phyloP scores from a whole-genome alignment of 2,888 invertebrate species.

The Apeira syringaria region DNA sequence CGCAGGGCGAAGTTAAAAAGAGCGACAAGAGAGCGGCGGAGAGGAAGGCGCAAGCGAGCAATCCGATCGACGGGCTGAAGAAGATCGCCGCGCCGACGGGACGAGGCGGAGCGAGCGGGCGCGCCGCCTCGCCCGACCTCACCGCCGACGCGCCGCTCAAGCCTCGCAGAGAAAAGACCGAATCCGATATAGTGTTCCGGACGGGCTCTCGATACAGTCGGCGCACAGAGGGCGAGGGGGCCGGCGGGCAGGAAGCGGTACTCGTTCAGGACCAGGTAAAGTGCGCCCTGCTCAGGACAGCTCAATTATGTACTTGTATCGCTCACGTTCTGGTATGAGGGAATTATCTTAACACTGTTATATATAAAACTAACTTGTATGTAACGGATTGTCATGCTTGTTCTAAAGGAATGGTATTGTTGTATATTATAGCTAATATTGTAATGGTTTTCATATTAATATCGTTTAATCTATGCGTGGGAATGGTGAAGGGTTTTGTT shows the following conservation, averaged over 20 bases:
- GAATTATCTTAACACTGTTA: constrained; percentile 66
- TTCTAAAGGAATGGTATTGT: constrained; percentile 42
- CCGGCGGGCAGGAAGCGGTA: constrained; percentile 82
- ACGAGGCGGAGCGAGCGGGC: constrained; percentile 62
- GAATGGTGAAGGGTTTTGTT: constrained; percentile 48
- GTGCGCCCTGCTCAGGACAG: constrained; percentile 74
- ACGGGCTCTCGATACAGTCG: constrained; percentile 78
- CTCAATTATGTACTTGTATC: constrained; percentile 66
- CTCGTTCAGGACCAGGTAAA: constrained; percentile 81
- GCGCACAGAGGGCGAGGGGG: constrained; percentile 67
- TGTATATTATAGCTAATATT: constrained; percentile 41
- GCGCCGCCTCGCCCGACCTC: constrained; percentile 65
- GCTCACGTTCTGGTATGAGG: constrained; percentile 75
- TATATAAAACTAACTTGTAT: constrained; percentile 62
- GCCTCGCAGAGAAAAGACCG: constrained; percentile 94
- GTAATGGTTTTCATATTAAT: constrained; percentile 52
- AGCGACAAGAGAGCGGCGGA: constrained; percentile 50
- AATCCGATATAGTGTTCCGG: constrained; percentile 92
- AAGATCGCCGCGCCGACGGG: constrained; percentile 70
- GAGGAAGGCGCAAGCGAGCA: constrained; percentile 51
- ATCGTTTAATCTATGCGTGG: constrained; percentile 44
- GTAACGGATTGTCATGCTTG: constrained; percentile 51
- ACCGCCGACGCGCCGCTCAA: constrained; percentile 69
- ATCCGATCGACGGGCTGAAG: constrained; percentile 74
- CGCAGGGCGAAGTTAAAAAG: constrained; percentile 67